These are phyloP conservation scores for Brachionus manjavacas DNA, from an alignment of 1,140 invertebrate genomes.

Conservation along the genomic window DNA sequence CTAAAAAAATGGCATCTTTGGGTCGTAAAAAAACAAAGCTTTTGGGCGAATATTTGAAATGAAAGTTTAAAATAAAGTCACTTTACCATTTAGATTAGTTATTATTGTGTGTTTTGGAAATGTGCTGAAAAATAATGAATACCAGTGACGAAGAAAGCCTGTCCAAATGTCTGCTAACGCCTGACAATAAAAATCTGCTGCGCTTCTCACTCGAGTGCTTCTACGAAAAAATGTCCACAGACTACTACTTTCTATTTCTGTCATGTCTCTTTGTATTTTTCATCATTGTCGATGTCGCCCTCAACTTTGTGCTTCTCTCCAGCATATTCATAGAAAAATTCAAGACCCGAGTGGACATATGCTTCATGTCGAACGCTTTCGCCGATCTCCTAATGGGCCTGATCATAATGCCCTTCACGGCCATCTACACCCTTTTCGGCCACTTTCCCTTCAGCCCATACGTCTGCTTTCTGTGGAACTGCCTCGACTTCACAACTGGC, in stretches of 20 bases:
- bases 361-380: conserved; percentile 44
- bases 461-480: conserved; percentile 43
- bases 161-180: not conserved
- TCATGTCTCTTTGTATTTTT: not conserved
- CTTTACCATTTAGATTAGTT: too few species aligned
- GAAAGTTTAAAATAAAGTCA: too few species aligned
- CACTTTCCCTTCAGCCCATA: conserved; percentile 42
- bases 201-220: conserved; percentile 17
- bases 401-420: conserved; percentile 44
- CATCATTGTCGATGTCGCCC: not conserved
- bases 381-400: conserved; percentile 45
- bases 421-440: conserved; percentile 43
- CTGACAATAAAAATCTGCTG: not conserved
- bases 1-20: too few species aligned
- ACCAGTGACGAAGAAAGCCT: too few species aligned
- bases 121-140: not conserved
- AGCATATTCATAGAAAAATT: conserved; percentile 22
- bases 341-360: conserved; percentile 25
- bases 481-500: conserved; percentile 39
- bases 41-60: too few species aligned
- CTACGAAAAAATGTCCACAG: not conserved
- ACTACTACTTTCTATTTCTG: conserved; percentile 11
- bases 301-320: not conserved
- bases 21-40: too few species aligned
- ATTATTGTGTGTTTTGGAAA: not conserved